Evolutionary conservation across 1,140 invertebrate species (phyloP).

Genomic region (Heliconius nattereri): DNA sequence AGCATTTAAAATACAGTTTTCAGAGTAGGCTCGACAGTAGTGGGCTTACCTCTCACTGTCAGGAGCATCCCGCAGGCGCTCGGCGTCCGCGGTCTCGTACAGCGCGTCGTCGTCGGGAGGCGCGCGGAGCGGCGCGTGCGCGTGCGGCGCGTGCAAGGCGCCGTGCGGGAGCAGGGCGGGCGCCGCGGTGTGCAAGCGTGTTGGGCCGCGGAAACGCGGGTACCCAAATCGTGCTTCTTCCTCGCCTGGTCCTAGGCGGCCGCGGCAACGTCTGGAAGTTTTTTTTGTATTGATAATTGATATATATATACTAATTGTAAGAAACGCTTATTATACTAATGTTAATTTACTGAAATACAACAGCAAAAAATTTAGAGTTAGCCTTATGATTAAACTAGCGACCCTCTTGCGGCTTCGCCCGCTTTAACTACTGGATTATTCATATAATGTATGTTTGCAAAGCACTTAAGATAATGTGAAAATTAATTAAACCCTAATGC

Average conservation of each 20-base stretch:
- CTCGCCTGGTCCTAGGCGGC: slow-evolving; percentile 80
- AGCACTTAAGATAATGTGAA: too few species aligned
- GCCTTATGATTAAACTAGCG: too few species aligned
- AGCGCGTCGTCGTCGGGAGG: slow-evolving; percentile 91
- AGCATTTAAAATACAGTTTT: neutral
- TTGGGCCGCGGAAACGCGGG: slow-evolving; percentile 88
- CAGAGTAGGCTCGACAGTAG: neutral
- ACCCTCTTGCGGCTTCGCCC: too few species aligned
- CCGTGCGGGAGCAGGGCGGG: slow-evolving; percentile 75
- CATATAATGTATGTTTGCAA: too few species aligned
- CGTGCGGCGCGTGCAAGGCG: slow-evolving; percentile 66
- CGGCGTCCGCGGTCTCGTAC: slow-evolving; percentile 90
- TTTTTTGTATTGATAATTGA: too few species aligned
- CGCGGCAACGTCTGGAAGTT: slow-evolving; percentile 77
- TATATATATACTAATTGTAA: too few species aligned
- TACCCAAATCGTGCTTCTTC: slow-evolving; percentile 88
- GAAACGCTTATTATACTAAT: too few species aligned
- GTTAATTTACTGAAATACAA: too few species aligned
- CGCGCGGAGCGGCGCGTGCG: slow-evolving; percentile 77
- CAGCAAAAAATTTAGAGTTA: too few species aligned
- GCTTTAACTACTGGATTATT: too few species aligned
- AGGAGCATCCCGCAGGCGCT: slow-evolving; percentile 86
- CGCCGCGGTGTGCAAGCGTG: slow-evolving; percentile 81
- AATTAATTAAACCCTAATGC: too few species aligned
- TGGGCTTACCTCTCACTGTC: slow-evolving; percentile 90